Evolutionary conservation across 1,140 invertebrate species (phyloP).

Genomic region (Drosophila micromelanica): DNA sequence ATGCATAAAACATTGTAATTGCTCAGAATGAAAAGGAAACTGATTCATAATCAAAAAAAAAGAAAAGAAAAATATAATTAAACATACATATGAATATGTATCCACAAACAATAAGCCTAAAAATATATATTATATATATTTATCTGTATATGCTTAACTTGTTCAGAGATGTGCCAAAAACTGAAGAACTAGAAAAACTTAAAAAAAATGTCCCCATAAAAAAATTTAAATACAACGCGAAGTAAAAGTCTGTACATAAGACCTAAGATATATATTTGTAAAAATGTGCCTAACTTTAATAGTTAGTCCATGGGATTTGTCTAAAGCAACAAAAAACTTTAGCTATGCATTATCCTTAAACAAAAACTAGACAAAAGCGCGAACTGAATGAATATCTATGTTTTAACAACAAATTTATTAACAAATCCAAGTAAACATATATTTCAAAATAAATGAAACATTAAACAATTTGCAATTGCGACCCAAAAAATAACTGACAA

Average conservation of each 20-base stretch:
- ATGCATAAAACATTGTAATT: constrained; percentile 15
- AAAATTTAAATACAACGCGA: constrained; percentile 1
- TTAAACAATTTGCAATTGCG: constrained; percentile 35
- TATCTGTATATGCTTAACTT: constrained; percentile 38
- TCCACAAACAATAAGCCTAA: constrained; percentile 41
- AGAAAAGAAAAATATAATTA: constrained; percentile 13
- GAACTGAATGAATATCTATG: constrained; percentile 41
- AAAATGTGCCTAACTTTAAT: constrained; percentile 39
- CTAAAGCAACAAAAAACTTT: constrained; percentile 7
- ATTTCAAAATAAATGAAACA: constrained; percentile 53
- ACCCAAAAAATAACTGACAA: constrained; percentile 35
- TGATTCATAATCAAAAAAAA: constrained; percentile 30
- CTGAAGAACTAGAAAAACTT: constrained; percentile 11
- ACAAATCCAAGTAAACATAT: constrained; percentile 38
- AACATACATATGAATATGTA: constrained; percentile 35
- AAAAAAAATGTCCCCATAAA: constrained; percentile 15
- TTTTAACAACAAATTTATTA: constrained; percentile 25
- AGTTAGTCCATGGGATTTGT: constrained; percentile 25
- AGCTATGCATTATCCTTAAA: constrained; percentile 16
- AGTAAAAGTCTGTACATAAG: constrained; percentile 35
- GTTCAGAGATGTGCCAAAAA: constrained; percentile 60
- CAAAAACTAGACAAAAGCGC: constrained; percentile 24
- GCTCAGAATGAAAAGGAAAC: constrained; percentile 57
- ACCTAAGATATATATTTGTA: constrained; percentile 31
- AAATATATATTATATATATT: constrained; percentile 21